phyloP scores from a whole-genome alignment of 1,140 invertebrate species.

The Paramacrobiotus metropolitanus region DNA sequence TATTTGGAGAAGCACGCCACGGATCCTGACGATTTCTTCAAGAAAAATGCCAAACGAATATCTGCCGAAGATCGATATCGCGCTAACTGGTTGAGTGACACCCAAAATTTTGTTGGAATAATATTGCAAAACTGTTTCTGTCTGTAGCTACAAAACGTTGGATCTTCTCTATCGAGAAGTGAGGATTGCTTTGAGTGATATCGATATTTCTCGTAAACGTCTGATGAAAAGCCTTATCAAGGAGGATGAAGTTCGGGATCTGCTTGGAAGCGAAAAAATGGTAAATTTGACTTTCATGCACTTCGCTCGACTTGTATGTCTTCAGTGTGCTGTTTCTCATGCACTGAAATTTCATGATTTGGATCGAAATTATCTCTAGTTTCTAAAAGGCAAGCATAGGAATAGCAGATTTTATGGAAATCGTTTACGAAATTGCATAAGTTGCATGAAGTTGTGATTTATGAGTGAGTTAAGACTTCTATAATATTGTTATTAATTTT shows the following conservation, averaged over 20 bases:
- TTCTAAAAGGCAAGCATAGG: too few relatives aligned
- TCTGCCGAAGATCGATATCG: not conserved
- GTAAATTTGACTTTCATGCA: too few relatives aligned
- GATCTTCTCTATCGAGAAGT: not conserved
- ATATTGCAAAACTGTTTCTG: not conserved
- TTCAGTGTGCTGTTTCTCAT: too few relatives aligned
- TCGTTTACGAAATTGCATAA: too few relatives aligned
- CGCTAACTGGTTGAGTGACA: not conserved
- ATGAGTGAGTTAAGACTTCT: too few relatives aligned
- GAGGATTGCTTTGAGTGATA: not conserved
- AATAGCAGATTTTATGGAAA: too few relatives aligned
- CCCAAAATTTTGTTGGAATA: not conserved
- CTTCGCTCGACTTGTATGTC: too few relatives aligned
- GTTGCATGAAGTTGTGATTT: too few relatives aligned
- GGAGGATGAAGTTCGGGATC: slow-evolving; percentile 4
- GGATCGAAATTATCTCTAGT: too few relatives aligned
- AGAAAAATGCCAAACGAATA: not conserved
- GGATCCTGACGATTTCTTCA: not conserved
- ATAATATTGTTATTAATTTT: not conserved
- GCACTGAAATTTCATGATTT: too few relatives aligned
- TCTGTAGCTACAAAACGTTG: not conserved
- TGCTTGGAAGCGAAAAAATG: not conserved
- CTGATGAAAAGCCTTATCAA: slow-evolving; percentile 1
- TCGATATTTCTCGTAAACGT: not conserved
- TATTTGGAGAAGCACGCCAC: not conserved